Evolutionary conservation across 2,888 invertebrate genomes (phyloP).

Genomic region (Microctonus hyperodae): DNA sequence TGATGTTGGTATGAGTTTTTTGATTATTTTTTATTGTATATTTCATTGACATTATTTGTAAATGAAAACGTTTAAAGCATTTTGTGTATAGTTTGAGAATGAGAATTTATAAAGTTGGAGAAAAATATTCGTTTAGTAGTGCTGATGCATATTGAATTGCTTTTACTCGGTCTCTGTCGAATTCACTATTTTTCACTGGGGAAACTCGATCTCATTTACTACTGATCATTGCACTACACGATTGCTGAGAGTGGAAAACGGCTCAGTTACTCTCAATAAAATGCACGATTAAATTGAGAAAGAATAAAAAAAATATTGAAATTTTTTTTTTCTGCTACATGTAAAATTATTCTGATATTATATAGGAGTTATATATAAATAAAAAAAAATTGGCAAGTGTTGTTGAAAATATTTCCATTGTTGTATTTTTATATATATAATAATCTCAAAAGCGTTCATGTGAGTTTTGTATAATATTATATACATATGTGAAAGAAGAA

Average conservation of each 20-base stretch:
- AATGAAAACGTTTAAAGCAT: not conserved
- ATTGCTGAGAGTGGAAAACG: not conserved
- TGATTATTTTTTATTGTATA: not conserved
- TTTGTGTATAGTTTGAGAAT: not conserved
- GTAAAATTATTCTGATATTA: no score
- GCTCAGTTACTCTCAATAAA: not conserved
- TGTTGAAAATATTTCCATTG: no score
- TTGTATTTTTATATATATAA: not conserved
- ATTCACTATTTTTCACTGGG: no score
- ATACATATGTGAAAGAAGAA: constrained; percentile 6
- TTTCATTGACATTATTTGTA: not conserved
- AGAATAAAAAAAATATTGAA: not conserved
- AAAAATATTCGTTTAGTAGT: not conserved
- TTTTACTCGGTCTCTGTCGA: constrained; percentile 21
- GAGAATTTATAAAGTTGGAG: not conserved
- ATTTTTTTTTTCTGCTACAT: not conserved
- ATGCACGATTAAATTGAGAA: not conserved
- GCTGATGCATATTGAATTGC: constrained; percentile 53
- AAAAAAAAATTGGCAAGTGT: no score
- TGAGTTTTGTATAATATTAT: constrained; percentile 10
- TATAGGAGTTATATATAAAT: no score
- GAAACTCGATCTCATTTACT: not conserved
- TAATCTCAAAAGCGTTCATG: constrained; percentile 17
- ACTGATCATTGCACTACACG: not conserved
- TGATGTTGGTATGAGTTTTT: no score